A percentile compares a stretch with the other conserved stretches of the same genome.
These are phyloP conservation scores for Gadus chalcogrammus DNA, from an alignment of 2,113 vertebrate genomes.

Conservation along the genomic window DNA sequence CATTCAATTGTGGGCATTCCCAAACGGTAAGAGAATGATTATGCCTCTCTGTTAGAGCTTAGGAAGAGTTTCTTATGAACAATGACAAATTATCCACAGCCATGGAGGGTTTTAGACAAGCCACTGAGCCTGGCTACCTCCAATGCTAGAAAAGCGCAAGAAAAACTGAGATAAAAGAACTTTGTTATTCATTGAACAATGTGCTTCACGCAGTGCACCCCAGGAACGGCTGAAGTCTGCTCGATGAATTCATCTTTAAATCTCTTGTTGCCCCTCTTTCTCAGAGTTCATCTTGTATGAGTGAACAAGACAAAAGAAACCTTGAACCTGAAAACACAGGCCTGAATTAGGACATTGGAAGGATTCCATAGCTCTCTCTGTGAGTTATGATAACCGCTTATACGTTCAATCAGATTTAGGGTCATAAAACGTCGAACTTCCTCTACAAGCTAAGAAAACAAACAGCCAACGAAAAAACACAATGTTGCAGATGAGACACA, in stretches of 20 bases:
- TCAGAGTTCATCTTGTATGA: not conserved
- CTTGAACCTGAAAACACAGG: too few species aligned
- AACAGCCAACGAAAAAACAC: not conserved
- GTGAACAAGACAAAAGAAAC: not conserved
- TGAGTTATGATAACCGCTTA: not conserved
- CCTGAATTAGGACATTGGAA: too few species aligned
- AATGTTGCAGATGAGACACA: not conserved
- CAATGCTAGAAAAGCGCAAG: constrained; percentile 29
- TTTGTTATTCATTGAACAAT: constrained; percentile 21
- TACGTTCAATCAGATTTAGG: constrained; percentile 12
- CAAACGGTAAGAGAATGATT: constrained; percentile 21
- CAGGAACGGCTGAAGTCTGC: constrained; percentile 17
- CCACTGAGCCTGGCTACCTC: constrained; percentile 34
- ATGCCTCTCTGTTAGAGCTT: constrained; percentile 30
- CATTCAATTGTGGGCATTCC: constrained; percentile 20
- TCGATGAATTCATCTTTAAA: not conserved
- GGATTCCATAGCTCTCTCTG: too few species aligned
- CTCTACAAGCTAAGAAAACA: constrained; percentile 23
- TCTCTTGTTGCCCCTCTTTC: constrained; percentile 9
- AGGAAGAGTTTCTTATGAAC: constrained; percentile 12
- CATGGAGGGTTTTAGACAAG: constrained; percentile 31
- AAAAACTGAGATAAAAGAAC: constrained; percentile 37
- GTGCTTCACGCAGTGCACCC: constrained; percentile 14
- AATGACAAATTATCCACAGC: constrained; percentile 33
- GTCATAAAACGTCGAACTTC: constrained; percentile 14